phyloP scores from a whole-genome alignment of 2,888 invertebrate genomes.

The Celastrina argiolus region DNA sequence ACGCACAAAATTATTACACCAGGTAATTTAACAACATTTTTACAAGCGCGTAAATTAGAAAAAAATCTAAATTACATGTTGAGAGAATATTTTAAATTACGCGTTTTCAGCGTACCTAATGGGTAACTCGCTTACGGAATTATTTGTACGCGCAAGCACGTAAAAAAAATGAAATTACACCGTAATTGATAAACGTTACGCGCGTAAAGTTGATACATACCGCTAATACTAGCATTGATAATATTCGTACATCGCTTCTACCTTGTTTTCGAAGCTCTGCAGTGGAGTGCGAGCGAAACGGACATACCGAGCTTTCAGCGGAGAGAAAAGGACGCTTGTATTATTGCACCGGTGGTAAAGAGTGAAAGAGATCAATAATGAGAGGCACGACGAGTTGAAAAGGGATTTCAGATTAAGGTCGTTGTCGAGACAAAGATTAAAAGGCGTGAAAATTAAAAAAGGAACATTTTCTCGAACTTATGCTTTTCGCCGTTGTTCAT shows the following conservation, averaged over 20 bases:
- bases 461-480: constrained; percentile 15
- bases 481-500: not conserved
- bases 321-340: constrained; percentile 49
- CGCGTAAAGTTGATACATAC: constrained; percentile 50
- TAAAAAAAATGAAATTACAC: constrained; percentile 11
- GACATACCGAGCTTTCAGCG: constrained; percentile 38
- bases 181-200: constrained; percentile 22
- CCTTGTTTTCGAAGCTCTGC: constrained; percentile 77
- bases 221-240: constrained; percentile 67
- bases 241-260: constrained; percentile 54
- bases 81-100: not conserved
- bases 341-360: constrained; percentile 78
- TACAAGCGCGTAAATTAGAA: not conserved
- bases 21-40: too few species aligned
- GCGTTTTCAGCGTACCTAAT: not conserved
- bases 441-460: constrained; percentile 47
- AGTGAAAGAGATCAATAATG: constrained; percentile 79
- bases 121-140: not conserved
- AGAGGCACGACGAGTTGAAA: constrained; percentile 77
- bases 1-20: too few species aligned
- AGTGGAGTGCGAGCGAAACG: constrained; percentile 63
- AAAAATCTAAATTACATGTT: not conserved
- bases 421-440: constrained; percentile 72
- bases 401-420: constrained; percentile 79
- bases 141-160: not conserved